phyloP scores from a whole-genome alignment of 2,797 vertebrate species.

The Hephaestus fuliginosus region DNA sequence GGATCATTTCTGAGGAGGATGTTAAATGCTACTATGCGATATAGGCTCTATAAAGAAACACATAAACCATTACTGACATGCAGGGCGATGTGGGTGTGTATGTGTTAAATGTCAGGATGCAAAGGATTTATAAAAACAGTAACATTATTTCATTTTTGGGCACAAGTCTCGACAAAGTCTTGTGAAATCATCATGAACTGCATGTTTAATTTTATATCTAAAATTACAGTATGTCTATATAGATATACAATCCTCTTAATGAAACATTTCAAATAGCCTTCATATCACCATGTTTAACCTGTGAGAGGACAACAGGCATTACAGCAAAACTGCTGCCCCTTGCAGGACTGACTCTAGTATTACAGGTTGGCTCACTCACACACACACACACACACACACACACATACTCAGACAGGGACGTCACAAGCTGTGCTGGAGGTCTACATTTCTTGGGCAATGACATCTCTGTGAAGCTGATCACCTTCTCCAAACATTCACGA shows the following conservation, averaged over 20 bases:
- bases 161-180: not conserved
- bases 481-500: no score
- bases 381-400: not conserved
- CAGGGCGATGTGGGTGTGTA: no score
- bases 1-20: not conserved
- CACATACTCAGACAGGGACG: not conserved
- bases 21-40: not conserved
- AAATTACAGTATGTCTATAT: not conserved
- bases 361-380: constrained; percentile 14
- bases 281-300: not conserved
- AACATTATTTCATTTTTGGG: not conserved
- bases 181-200: not conserved
- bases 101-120: not conserved
- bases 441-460: not conserved
- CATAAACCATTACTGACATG: not conserved
- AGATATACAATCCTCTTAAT: not conserved
- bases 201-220: no score
- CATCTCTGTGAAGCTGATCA: no score
- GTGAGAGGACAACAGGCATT: not conserved
- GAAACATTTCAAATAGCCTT: not conserved
- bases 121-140: not conserved
- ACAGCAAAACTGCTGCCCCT: constrained; percentile 34
- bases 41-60: no score
- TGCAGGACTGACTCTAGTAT: constrained; percentile 9
- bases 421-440: not conserved